Evolutionary conservation across 2,113 vertebrate species (phyloP).

Genomic region (Leucopternis melanops): DNA sequence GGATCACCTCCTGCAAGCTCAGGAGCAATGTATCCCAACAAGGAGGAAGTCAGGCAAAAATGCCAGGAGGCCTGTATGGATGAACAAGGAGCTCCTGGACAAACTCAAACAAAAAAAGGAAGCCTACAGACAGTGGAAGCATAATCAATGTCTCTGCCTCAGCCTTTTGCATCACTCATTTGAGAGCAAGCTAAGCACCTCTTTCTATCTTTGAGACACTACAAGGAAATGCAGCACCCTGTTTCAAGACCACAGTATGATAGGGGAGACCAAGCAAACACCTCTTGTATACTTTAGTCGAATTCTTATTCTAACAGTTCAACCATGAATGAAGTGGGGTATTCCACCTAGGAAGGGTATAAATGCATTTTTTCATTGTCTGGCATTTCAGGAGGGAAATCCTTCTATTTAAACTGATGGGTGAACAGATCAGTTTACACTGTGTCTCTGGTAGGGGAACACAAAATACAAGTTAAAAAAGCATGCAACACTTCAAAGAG

Average conservation of each 20-base stretch:
- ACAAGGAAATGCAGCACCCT: neutral
- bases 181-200: neutral
- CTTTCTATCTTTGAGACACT: neutral
- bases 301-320: neutral
- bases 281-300: neutral
- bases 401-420: constrained; percentile 35
- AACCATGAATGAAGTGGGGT: neutral
- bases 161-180: neutral
- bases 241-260: neutral
- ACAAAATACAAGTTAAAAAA: constrained; percentile 51
- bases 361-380: neutral
- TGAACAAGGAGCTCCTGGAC: too few species aligned
- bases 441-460: constrained; percentile 13
- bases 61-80: too few species aligned
- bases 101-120: too few species aligned
- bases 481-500: constrained; percentile 58
- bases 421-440: constrained; percentile 36
- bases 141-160: too few species aligned
- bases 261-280: neutral
- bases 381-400: constrained; percentile 11
- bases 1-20: too few species aligned
- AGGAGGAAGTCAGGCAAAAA: too few species aligned
- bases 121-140: too few species aligned
- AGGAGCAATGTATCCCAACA: too few species aligned
- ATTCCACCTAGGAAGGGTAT: neutral